Evolutionary conservation across 2,797 vertebrate genomes (phyloP).

Genomic region (Hippocampus kuda): DNA sequence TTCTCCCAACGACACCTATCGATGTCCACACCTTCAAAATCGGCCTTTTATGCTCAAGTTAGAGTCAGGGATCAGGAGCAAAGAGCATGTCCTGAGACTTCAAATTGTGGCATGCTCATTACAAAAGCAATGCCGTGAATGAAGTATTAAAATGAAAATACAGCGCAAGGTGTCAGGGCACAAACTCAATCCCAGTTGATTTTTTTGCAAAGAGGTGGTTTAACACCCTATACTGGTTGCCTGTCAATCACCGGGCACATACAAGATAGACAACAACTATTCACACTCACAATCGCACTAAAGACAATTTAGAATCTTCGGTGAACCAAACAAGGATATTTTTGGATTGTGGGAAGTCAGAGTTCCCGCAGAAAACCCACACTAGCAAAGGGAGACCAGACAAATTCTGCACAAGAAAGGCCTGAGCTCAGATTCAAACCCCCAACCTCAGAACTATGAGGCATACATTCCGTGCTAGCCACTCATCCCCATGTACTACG

Average conservation of each 20-base stretch:
- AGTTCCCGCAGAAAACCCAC: no score
- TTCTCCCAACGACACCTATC: neutral
- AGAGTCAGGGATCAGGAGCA: neutral
- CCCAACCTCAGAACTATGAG: neutral
- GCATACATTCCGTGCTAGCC: no score
- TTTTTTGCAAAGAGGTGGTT: neutral
- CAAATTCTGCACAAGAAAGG: neutral
- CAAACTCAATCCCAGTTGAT: no score
- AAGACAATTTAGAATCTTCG: no score
- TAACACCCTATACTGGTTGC: neutral
- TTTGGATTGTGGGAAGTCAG: no score
- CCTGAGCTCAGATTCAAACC: neutral
- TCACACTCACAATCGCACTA: no score
- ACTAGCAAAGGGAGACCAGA: neutral
- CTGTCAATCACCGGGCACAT: neutral
- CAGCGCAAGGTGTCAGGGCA: neutral
- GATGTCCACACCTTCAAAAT: neutral
- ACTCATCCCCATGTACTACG: no score
- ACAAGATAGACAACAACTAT: no score
- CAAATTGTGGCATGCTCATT: neutral
- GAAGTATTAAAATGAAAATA: neutral
- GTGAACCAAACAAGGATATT: no score
- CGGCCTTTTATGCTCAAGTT: neutral
- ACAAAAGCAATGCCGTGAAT: neutral
- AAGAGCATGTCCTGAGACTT: neutral